phyloP scores from a whole-genome alignment of 2,888 invertebrate genomes.

The Dexiosoma caninum region DNA sequence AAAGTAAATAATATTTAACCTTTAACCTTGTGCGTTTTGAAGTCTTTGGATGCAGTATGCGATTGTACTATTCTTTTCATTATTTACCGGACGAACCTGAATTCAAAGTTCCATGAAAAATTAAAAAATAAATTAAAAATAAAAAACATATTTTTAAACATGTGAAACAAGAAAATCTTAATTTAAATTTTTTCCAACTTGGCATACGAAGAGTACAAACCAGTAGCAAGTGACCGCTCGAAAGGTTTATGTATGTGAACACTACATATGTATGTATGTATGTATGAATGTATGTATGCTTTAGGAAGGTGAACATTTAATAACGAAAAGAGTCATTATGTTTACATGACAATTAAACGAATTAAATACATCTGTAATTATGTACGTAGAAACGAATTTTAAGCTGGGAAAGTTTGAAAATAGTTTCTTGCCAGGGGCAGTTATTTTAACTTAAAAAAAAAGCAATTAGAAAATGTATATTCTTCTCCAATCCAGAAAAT shows the following conservation, averaged over 20 bases:
- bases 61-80: no score
- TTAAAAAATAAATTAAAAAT: background rate
- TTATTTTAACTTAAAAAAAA: background rate
- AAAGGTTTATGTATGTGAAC: no score
- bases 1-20: no score
- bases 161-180: no score
- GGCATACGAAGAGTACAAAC: background rate
- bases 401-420: background rate
- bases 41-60: no score
- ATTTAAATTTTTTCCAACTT: no score
- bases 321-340: background rate
- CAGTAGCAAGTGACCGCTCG: background rate
- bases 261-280: background rate
- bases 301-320: background rate
- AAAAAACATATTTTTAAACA: background rate
- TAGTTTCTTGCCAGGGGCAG: background rate
- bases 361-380: background rate
- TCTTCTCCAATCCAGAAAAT: background rate
- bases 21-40: no score
- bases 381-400: background rate
- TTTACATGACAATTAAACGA: background rate
- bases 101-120: no score
- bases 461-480: background rate
- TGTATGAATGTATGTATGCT: background rate
- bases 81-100: no score